phyloP scores from a whole-genome alignment of 2,797 vertebrate genomes.

The Cryptoblepharus egeriae region DNA sequence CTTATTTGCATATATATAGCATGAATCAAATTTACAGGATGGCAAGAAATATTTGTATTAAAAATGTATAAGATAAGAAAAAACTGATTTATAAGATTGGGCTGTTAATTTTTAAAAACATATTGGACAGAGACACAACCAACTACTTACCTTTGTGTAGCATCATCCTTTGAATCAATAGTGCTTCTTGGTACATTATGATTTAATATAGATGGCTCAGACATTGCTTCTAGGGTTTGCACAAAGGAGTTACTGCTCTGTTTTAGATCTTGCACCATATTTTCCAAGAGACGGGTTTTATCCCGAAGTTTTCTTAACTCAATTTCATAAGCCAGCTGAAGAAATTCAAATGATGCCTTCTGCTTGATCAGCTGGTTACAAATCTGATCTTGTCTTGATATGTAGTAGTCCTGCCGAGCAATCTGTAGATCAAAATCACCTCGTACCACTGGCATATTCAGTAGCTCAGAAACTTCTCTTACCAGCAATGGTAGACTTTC shows the following conservation, averaged over 20 bases:
- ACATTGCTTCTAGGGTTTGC: slow-evolving; percentile 74
- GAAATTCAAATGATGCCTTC: slow-evolving; percentile 89
- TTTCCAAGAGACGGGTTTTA: slow-evolving; percentile 76
- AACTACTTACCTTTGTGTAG: slow-evolving; percentile 82
- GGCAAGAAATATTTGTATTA: neutral
- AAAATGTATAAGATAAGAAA: slow-evolving; percentile 3
- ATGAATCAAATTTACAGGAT: neutral
- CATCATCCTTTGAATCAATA: slow-evolving; percentile 82
- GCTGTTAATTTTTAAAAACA: neutral
- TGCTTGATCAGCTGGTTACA: slow-evolving; percentile 87
- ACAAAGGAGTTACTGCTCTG: slow-evolving; percentile 64
- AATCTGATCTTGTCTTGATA: slow-evolving; percentile 85
- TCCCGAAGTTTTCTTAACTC: slow-evolving; percentile 82
- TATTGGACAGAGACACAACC: neutral
- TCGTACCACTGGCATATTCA: slow-evolving; percentile 85
- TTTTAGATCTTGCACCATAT: slow-evolving; percentile 76
- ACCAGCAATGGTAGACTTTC: slow-evolving; percentile 82
- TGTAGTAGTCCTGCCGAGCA: slow-evolving; percentile 82
- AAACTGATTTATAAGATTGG: neutral
- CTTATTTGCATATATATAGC: neutral
- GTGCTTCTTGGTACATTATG: slow-evolving; percentile 72
- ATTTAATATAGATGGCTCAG: slow-evolving; percentile 75
- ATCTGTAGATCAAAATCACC: slow-evolving; percentile 85
- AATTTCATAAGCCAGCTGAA: slow-evolving; percentile 85
- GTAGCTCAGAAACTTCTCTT: slow-evolving; percentile 82